Base-by-base conservation (phyloP, 2,888 invertebrate genomes). In the Clepsis dumicolana region DNA sequence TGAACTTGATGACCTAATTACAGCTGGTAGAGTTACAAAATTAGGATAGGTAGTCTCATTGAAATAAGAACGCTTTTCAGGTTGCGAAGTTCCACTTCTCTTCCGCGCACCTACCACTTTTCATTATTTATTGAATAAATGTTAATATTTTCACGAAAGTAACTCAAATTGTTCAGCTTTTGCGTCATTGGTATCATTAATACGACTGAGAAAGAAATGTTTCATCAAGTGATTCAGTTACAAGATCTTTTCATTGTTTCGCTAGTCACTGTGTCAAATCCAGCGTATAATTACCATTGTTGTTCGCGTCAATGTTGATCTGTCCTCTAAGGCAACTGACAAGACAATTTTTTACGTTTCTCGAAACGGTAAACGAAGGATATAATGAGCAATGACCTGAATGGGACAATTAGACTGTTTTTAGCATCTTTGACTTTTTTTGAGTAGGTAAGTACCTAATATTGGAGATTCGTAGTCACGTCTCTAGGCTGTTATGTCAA, bases 361-460 rank as follows among this genome's bases (percentile, higher is more conserved):
- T 48, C 5, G 21, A 48, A 48, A 48, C 21, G 18, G 21, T 48
- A 21, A 5, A 8, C 21, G 12, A 12, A 21, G 48, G 12, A 12
- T 48, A 48, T 44, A 48, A 48, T 48, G 21, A 48, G 2, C 48
- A 48, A 21, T 48, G 48, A 48, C 48, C 21, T 48, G 12, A 21
- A 48, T 21, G 48, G 21, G 48, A 21, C 21, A 48, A 48, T 48
- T 48, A 21, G 12, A 4, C 12, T 48, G 12, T 48, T 48, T 44
- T 48, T 48, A 21, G 48, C 12, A 48, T 12, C 10, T 48, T 21
- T 8, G 48, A 48, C 8, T 35, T 44, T 44, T 16, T 48, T 48
- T 48, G 21, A 12, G 48, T 21, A 10, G n/a, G n/a, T n/a, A n/a
- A n/a, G n/a, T n/a, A n/a, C n/a, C n/a, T n/a, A n/a, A n/a, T n/a